Evolutionary conservation across 2,113 vertebrate species (phyloP).

Genomic region (Nothobranchius kuhntae): DNA sequence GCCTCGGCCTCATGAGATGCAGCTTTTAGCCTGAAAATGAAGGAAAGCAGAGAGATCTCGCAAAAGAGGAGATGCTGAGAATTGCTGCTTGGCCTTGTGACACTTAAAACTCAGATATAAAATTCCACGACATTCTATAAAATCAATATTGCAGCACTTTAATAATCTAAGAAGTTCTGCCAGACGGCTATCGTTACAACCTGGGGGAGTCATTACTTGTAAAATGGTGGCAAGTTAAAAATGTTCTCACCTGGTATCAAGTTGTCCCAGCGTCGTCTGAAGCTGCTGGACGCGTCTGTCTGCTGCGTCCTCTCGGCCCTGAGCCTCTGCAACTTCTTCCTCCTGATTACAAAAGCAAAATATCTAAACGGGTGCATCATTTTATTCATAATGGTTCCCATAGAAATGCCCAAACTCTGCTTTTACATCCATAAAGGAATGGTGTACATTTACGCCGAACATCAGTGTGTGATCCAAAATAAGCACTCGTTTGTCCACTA

Average conservation of each 20-base stretch:
- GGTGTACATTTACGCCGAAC: too few relatives aligned
- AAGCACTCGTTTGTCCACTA: too few relatives aligned
- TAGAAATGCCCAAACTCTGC: background rate
- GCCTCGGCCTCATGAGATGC: constrained; percentile 80
- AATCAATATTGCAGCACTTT: constrained; percentile 2
- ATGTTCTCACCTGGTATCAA: constrained; percentile 84
- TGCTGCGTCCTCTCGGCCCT: constrained; percentile 83
- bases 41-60: background rate
- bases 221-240: background rate
- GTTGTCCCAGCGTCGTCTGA: constrained; percentile 82
- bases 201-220: background rate
- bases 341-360: constrained; percentile 76
- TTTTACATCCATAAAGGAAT: background rate
- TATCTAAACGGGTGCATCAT: too few relatives aligned
- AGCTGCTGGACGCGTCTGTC: constrained; percentile 85
- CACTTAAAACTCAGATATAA: constrained; percentile 2
- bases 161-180: background rate
- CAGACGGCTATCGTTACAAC: background rate
- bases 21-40: constrained; percentile 67
- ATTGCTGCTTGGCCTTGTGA: constrained; percentile 11
- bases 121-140: constrained; percentile 9
- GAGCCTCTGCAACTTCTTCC: constrained; percentile 80
- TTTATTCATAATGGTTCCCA: too few relatives aligned
- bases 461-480: too few relatives aligned
- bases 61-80: background rate